phyloP scores from a whole-genome alignment of 2,888 invertebrate species.

The Geotrupes spiniger region DNA sequence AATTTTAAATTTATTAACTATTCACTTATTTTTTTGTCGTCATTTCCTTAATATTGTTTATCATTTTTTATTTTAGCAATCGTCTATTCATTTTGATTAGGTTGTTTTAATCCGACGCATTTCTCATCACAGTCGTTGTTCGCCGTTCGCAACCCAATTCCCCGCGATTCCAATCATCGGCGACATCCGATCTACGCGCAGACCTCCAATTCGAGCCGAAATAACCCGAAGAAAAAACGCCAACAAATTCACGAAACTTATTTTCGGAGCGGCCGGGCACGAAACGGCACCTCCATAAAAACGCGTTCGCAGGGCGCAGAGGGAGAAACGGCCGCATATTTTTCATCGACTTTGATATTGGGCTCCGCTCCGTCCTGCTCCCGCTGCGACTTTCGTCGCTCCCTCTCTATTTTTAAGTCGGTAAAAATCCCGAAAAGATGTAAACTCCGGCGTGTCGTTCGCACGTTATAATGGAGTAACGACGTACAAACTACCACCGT shows the following conservation, averaged over 20 bases:
- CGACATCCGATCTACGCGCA: too few species aligned
- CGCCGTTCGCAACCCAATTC: too few species aligned
- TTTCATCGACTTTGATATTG: slow-evolving; percentile 36
- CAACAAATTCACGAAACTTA: slow-evolving; percentile 19
- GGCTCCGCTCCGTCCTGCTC: slow-evolving; percentile 30
- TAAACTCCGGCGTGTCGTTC: slow-evolving; percentile 43
- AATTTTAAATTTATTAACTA: too few species aligned
- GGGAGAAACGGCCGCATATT: slow-evolving; percentile 33
- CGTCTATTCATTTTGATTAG: too few species aligned
- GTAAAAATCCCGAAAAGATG: slow-evolving; percentile 38
- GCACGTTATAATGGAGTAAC: slow-evolving; percentile 43
- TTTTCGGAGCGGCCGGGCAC: slow-evolving; percentile 18
- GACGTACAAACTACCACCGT: slow-evolving; percentile 46
- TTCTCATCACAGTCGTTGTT: too few species aligned
- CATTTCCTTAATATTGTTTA: too few species aligned
- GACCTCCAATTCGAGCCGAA: too few species aligned
- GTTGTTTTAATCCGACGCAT: too few species aligned
- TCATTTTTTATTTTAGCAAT: too few species aligned
- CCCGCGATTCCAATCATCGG: too few species aligned
- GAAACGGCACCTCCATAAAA: slow-evolving; percentile 16
- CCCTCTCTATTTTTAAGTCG: slow-evolving; percentile 25
- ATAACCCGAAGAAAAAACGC: slow-evolving; percentile 1
- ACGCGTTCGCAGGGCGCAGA: slow-evolving; percentile 14
- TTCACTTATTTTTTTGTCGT: too few species aligned
- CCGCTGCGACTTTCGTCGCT: slow-evolving; percentile 6